phyloP scores from a whole-genome alignment of 64 coral and sea anemone species.

The Trachythela sp. region DNA sequence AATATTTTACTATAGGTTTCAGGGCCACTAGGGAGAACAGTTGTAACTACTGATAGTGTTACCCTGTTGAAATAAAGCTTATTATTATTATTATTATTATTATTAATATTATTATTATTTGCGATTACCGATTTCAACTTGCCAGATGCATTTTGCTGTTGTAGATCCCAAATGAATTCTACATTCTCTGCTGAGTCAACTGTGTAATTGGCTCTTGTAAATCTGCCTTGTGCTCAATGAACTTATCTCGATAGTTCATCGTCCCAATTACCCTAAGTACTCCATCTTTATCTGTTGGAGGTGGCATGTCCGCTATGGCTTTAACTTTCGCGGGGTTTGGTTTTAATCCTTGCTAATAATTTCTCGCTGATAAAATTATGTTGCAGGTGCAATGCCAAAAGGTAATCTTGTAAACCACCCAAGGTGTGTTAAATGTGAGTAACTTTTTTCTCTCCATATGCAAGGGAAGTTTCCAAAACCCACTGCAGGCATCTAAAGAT shows the following conservation, averaged over 20 bases:
- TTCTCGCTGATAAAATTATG: neutral
- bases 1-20: no score
- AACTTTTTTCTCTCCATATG: neutral
- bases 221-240: no score
- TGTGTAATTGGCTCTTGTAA: constrained; percentile 5
- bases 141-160: constrained; percentile 14
- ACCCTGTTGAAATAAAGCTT: no score
- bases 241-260: no score
- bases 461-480: constrained; percentile 34
- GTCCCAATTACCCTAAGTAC: no score
- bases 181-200: neutral
- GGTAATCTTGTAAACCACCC: neutral
- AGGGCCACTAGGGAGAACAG: no score
- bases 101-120: neutral
- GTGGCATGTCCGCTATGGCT: neutral
- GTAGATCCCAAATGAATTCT: neutral
- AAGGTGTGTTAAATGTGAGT: neutral
- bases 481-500: constrained; percentile 30
- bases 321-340: neutral
- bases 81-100: neutral
- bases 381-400: neutral
- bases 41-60: no score
- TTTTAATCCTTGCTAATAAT: neutral
- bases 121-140: constrained; percentile 23
- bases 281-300: no score